Evolutionary conservation across 2,113 vertebrate genomes (phyloP), one percentile per base, ranked within the genome.

Genomic region (Sitta europaea): DNA sequence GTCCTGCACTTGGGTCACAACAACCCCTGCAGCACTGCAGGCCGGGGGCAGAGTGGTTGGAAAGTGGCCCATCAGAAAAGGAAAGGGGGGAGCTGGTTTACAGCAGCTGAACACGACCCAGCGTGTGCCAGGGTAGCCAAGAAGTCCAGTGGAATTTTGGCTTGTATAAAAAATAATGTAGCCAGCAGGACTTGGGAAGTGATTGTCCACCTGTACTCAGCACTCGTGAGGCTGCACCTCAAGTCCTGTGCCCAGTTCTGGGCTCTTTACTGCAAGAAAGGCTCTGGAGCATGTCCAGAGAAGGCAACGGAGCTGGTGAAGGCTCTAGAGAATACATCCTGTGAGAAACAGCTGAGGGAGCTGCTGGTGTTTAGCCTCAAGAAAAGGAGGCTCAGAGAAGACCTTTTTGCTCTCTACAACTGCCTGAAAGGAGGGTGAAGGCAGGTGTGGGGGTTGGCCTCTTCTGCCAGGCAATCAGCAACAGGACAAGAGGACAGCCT

Each of bases 101-200:
- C 12, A 36, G 19, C 11, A 6, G 27, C 23, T 61, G 53, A 38
- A 48, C 29, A 4, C 21, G 29, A 79, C 12, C 35, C 42, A 70
- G 29, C 0, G 0, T 40, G 16, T 12, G 6, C 18, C 25, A 4
- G 2, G 6, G 25, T 35, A 35, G 48, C 48, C 48, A 63, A 63
- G 57, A 55, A 55, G 14, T 14, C 20, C n/a, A 31, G 35, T 12
- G 6, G 4, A 16, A 31, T 48, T 40, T 54, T 31, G 29, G 29
- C 25, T 63, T 71, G 20, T 48, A 22, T 35, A 66, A 71, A 63
- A 71, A 55, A 42, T 2, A 40, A 2, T 21, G 20, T 12, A 13
- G 29, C 20, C 35, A 62, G 35, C 11, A 79, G 48, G 57, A 63
- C 21, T 21, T 40, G 29, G 40, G 24, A 40, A 14, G 13, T 40